These are phyloP conservation scores for Caenorhabditis sp. DNA, from an alignment of 2,888 invertebrate species.

Conservation along the genomic window DNA sequence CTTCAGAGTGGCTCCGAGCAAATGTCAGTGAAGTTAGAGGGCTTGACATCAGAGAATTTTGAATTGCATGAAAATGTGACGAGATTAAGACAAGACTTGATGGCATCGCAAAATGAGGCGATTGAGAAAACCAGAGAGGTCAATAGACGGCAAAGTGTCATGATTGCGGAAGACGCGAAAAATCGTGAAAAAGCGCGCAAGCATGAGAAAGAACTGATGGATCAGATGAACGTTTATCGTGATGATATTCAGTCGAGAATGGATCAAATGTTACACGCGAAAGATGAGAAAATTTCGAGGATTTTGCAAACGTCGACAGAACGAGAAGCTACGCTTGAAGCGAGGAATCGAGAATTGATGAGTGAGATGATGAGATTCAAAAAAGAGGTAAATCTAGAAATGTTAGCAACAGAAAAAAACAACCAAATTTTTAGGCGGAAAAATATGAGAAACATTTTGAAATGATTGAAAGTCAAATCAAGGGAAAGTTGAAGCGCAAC, in stretches of 20 bases:
- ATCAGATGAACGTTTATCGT: conserved; percentile 7
- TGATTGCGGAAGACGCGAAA: conserved; percentile 13
- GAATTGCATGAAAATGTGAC: conserved; percentile 15
- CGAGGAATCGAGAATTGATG: not conserved
- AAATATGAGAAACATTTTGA: conserved; percentile 8
- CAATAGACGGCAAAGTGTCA: conserved; percentile 9
- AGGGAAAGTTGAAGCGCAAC: conserved; percentile 26
- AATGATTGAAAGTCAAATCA: conserved; percentile 25
- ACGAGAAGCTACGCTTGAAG: not conserved
- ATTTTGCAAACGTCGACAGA: not conserved
- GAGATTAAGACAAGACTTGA: not conserved
- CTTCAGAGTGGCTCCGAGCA: conserved; percentile 8
- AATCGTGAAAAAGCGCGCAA: conserved; percentile 6
- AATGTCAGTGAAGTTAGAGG: not conserved
- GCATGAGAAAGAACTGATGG: not conserved
- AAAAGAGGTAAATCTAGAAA: not conserved
- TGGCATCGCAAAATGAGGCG: conserved; percentile 12
- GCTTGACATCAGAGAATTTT: conserved; percentile 1
- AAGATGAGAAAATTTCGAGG: conserved; percentile 2
- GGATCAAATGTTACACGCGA: not conserved
- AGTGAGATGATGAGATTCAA: conserved; percentile 5
- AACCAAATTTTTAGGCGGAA: not conserved
- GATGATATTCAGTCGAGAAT: not conserved
- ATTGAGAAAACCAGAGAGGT: conserved; percentile 15
- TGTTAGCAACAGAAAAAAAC: not conserved